Base-by-base conservation (phyloP, 2,888 invertebrate genomes). In the Linnaemya tessellans region DNA sequence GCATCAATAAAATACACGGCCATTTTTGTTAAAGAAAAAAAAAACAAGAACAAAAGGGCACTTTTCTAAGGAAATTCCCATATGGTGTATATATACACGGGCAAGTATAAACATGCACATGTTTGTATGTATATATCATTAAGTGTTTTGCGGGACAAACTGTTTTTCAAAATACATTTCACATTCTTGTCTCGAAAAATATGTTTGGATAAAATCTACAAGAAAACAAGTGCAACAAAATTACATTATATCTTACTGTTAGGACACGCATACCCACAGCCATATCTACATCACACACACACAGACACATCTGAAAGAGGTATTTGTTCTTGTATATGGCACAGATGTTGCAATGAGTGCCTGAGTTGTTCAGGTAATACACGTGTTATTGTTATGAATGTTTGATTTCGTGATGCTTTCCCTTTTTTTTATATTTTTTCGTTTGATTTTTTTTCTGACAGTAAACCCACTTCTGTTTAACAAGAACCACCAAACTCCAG, bases 401-500 rank as follows among this genome's bases (percentile, higher is more conserved):
- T 38, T 60, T 60, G 60, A 60, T 9, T 46, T 25, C 22, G n/a
- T 43, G 11, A n/a, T n/a, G n/a, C n/a, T n/a, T n/a, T n/a, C n/a
- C n/a, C 13, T 43, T 8, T 13, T 41, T 20, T 38, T 9, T 7
- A 1, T 41, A 11, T 20, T 8, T n/a, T 30, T 35, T 11, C n/a
- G n/a, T n/a, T 10, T 8, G 2, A 4, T 30, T 30, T 38, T 62
- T 1, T 46, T 65, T 43, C 9, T n/a, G n/a, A 4, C 25, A 46
- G 9, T 67, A 67, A n/a, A 5, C 11, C 30, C 49, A 18, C 20
- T 43, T 41, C 41, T 64, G 62, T 65, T 65, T 46, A 13, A 46
- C 65, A 65, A 46, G 25, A 46, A 41, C n/a, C 43, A n/a, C 43
- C 22, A 46, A 65, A 65, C 43, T 43, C 13, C 22, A 46, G 46